Evolutionary conservation across 53 echinoderm and acorn worm genomes (phyloP).

Genomic region (Apostichopus leukothele): DNA sequence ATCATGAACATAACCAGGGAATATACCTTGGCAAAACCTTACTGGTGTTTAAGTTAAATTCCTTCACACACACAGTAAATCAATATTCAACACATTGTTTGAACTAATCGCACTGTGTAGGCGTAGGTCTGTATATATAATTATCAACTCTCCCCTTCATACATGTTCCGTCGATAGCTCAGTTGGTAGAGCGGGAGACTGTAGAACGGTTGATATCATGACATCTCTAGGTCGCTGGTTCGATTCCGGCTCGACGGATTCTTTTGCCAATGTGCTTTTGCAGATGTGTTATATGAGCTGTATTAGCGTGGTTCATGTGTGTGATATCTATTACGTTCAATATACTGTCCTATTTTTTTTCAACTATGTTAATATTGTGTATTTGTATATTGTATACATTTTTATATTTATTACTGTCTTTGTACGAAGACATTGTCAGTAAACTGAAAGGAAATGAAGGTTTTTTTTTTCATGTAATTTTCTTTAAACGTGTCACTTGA

Average conservation of each 20-base stretch:
- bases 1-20: too few relatives aligned
- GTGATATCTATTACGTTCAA: too few relatives aligned
- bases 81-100: too few relatives aligned
- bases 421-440: background rate
- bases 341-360: too few relatives aligned
- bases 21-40: too few relatives aligned
- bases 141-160: background rate
- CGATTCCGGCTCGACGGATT: constrained; percentile 90
- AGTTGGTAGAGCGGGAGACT: constrained; percentile 99
- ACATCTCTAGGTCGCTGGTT: constrained; percentile 98
- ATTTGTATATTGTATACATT: background rate
- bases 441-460: too few relatives aligned
- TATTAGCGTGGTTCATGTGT: background rate
- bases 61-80: too few relatives aligned
- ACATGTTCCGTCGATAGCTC: constrained; percentile 86
- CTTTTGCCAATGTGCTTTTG: constrained; percentile 4
- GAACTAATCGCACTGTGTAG: too few relatives aligned
- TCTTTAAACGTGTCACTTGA: too few relatives aligned
- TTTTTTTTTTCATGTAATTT: too few relatives aligned
- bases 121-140: background rate
- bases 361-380: too few relatives aligned
- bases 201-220: constrained; percentile 57
- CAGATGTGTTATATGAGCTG: background rate
- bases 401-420: background rate
- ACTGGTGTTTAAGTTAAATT: too few relatives aligned